phyloP scores from a whole-genome alignment of 1,140 invertebrate species.

The Venturia canescens region DNA sequence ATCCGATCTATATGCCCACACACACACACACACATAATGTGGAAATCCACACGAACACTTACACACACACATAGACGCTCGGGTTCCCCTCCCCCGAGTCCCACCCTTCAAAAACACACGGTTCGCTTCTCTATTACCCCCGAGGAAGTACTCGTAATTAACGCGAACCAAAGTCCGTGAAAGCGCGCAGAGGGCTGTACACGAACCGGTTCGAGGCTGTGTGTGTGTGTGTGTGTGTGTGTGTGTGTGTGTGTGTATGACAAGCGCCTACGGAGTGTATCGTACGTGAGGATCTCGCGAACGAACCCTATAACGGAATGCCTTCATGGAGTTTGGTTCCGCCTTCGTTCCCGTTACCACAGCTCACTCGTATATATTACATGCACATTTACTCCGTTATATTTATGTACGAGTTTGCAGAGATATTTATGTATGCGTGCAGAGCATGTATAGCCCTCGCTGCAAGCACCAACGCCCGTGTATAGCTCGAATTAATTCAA shows the following conservation, averaged over 20 bases:
- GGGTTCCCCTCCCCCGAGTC: not conserved
- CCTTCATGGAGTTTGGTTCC: not conserved
- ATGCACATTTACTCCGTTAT: no score
- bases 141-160: slow-evolving; percentile 38
- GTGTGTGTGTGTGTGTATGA: slow-evolving; percentile 1
- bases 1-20: no score
- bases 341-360: not conserved
- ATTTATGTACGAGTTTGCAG: no score
- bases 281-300: slow-evolving; percentile 1
- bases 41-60: no score
- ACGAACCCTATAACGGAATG: slow-evolving; percentile 10
- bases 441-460: not conserved
- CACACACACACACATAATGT: no score
- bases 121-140: slow-evolving; percentile 35
- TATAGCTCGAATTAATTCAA: not conserved
- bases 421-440: no score
- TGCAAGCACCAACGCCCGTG: not conserved
- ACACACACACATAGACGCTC: not conserved
- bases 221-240: not conserved
- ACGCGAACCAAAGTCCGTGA: slow-evolving; percentile 31
- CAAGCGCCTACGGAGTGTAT: not conserved
- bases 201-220: not conserved
- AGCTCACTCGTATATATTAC: not conserved
- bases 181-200: slow-evolving; percentile 9
- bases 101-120: slow-evolving; percentile 12